Conservation (phyloP, 2,113 vertebrate genomes). For the Nanorana parkeri region DNA sequence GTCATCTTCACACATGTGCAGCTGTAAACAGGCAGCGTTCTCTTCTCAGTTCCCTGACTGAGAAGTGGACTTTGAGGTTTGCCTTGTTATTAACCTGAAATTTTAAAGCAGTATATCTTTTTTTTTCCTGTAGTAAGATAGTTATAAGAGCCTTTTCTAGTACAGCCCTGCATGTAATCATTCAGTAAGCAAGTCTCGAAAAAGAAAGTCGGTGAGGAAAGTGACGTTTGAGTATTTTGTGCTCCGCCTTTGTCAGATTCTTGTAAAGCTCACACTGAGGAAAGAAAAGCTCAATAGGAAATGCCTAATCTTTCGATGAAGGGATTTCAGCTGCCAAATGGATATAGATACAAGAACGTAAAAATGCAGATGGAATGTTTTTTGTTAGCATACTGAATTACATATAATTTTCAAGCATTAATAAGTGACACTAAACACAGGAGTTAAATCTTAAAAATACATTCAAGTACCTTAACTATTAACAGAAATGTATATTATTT, state of each 20-base stretch:
- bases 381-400: no score
- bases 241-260: neutral
- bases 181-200: neutral
- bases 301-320: neutral
- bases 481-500: no score
- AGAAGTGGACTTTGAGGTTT: constrained; percentile 37
- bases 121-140: fast-evolving
- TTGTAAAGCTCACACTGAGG: neutral
- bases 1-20: neutral
- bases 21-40: neutral
- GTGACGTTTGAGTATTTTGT: neutral
- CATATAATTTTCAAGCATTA: no score
- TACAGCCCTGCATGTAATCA: neutral
- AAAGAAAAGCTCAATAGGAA: neutral
- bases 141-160: neutral
- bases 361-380: no score
- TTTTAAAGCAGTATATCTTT: neutral
- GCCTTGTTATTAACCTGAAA: constrained; percentile 6
- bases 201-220: neutral
- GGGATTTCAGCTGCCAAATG: neutral
- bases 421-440: no score
- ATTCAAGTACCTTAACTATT: no score
- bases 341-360: no score
- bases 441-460: no score
- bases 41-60: no score